These are phyloP conservation scores for Chlamydotis undulata DNA, from an alignment of 2,113 vertebrate genomes.

Conservation along the genomic window DNA sequence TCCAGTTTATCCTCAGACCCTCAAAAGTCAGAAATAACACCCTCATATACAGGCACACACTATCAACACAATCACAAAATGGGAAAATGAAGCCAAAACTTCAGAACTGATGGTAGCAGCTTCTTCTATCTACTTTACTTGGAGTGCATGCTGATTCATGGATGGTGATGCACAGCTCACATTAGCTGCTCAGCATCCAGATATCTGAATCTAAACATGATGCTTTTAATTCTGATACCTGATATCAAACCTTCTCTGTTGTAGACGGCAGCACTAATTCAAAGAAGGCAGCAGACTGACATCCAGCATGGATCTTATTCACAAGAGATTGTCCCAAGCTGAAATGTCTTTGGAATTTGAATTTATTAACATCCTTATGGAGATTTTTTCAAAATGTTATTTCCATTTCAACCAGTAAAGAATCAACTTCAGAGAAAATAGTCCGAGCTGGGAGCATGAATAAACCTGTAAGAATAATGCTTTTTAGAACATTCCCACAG, in stretches of 20 bases:
- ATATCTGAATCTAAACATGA: background rate
- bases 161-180: background rate
- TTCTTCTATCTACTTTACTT: background rate
- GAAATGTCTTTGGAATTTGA: background rate
- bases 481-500: background rate
- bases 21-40: background rate
- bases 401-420: background rate
- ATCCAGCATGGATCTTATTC: background rate
- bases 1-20: background rate
- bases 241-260: background rate
- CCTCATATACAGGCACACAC: background rate
- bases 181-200: background rate
- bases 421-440: background rate
- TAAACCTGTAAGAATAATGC: background rate
- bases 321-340: background rate
- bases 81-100: background rate
- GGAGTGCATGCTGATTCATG: background rate
- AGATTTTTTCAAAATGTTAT: background rate
- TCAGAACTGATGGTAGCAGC: background rate
- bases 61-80: background rate
- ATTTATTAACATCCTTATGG: background rate
- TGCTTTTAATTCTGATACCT: background rate
- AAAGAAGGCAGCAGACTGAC: background rate
- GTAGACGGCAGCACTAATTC: background rate
- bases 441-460: background rate